Conservation (phyloP, 2,113 vertebrate species). For the Leucosticte australis region DNA sequence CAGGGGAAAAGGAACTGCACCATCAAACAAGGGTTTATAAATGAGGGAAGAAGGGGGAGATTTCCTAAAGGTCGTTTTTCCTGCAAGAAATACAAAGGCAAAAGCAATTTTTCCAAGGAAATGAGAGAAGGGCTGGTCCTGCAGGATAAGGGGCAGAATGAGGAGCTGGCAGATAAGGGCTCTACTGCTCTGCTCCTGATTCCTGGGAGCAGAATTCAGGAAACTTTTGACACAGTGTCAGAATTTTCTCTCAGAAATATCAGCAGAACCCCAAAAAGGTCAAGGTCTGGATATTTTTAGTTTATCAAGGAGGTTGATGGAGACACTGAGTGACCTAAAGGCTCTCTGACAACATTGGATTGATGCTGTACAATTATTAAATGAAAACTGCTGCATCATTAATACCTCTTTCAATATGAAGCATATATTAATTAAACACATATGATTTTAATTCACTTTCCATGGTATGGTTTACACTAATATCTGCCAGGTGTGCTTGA, state of each 20-base stretch:
- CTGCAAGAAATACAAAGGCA: background rate
- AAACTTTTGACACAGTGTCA: background rate
- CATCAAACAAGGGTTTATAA: background rate
- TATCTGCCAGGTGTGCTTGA: background rate
- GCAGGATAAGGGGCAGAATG: background rate
- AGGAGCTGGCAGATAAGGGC: background rate
- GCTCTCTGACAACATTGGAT: background rate
- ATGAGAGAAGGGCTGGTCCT: background rate
- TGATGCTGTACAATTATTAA: background rate
- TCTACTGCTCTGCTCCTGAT: background rate
- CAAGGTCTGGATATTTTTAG: background rate
- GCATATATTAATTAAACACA: background rate
- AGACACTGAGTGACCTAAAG: background rate
- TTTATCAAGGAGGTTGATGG: background rate
- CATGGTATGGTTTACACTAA: background rate
- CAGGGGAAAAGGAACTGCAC: background rate
- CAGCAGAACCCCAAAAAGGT: background rate
- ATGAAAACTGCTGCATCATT: background rate
- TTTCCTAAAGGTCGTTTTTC: background rate
- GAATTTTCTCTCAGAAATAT: background rate
- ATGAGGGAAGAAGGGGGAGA: background rate
- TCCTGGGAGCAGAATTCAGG: background rate
- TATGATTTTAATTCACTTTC: background rate
- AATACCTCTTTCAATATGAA: background rate
- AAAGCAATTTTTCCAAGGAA: background rate